Evolutionary conservation across 2,113 vertebrate species (phyloP).

Genomic region (Phrynocephalus versicolor): DNA sequence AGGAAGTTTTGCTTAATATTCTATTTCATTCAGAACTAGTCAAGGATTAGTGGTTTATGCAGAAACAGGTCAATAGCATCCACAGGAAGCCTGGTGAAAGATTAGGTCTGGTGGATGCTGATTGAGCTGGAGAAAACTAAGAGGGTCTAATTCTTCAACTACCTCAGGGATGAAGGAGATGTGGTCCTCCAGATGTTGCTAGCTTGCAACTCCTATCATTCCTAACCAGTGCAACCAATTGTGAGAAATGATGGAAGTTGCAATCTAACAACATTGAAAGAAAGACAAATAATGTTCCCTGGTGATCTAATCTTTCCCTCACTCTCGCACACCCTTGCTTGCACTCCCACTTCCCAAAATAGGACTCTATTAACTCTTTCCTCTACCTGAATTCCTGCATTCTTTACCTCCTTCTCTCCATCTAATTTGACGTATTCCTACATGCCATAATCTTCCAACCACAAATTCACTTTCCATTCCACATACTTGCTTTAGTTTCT

Average conservation of each 20-base stretch:
- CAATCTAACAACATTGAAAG: background rate
- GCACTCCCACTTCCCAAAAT: no score
- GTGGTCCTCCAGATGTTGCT: background rate
- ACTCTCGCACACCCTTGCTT: no score
- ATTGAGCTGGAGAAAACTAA: slow-evolving; percentile 26
- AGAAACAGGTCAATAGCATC: slow-evolving; percentile 40
- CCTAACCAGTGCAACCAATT: background rate
- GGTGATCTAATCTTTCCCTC: no score
- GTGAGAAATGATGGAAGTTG: background rate
- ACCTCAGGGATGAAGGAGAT: background rate
- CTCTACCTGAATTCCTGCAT: no score
- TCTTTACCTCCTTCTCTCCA: background rate
- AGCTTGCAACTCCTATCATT: background rate
- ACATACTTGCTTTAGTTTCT: no score
- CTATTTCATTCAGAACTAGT: slow-evolving; percentile 58
- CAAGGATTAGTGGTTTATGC: slow-evolving; percentile 55
- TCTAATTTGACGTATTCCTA: background rate
- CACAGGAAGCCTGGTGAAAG: slow-evolving; percentile 27
- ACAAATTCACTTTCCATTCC: no score
- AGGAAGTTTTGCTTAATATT: slow-evolving; percentile 67
- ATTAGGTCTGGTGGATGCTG: slow-evolving; percentile 30
- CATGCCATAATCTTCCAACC: no score
- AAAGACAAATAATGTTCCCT: no score
- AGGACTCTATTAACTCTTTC: no score
- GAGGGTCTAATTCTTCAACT: slow-evolving; percentile 12